A percentile compares a stretch with the other conserved stretches of the same genome.
Conservation (phyloP, 1,140 invertebrate species). For the Drosophila rufa region DNA sequence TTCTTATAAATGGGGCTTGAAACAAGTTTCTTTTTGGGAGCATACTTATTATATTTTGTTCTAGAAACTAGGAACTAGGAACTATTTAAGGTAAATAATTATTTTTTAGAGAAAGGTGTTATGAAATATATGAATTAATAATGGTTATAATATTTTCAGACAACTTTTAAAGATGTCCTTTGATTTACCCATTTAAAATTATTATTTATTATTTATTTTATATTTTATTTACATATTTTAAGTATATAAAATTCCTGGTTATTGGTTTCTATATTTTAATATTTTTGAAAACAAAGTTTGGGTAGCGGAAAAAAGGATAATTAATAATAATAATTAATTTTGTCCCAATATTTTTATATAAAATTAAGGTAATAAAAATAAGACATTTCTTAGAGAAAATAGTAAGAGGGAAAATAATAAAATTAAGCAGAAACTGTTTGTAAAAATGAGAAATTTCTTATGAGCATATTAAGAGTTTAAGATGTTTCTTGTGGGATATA, state of each 20-base stretch:
- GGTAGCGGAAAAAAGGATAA: no score
- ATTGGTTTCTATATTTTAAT: no score
- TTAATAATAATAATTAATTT: no score
- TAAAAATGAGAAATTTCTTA: no score
- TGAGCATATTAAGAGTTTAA: background rate
- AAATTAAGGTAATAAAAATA: background rate
- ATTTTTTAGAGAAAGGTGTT: background rate
- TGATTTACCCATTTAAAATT: no score
- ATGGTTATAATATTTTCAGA: no score
- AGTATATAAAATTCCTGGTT: background rate
- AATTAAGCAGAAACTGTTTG: no score
- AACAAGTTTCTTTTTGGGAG: background rate
- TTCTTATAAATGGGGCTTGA: background rate
- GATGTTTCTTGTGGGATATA: background rate
- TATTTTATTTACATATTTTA: no score
- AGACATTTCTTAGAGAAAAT: background rate
- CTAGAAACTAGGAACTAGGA: background rate
- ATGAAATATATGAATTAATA: background rate
- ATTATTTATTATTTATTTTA: no score
- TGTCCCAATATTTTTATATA: no score
- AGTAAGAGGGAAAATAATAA: background rate
- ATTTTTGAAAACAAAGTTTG: no score
- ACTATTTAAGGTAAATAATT: background rate
- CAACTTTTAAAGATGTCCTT: no score
- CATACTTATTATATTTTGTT: background rate